A percentile compares a stretch with the other conserved stretches of the same genome.
phyloP scores from a whole-genome alignment of 2,888 invertebrate species.

The Rhimphoctona megacephalus region DNA sequence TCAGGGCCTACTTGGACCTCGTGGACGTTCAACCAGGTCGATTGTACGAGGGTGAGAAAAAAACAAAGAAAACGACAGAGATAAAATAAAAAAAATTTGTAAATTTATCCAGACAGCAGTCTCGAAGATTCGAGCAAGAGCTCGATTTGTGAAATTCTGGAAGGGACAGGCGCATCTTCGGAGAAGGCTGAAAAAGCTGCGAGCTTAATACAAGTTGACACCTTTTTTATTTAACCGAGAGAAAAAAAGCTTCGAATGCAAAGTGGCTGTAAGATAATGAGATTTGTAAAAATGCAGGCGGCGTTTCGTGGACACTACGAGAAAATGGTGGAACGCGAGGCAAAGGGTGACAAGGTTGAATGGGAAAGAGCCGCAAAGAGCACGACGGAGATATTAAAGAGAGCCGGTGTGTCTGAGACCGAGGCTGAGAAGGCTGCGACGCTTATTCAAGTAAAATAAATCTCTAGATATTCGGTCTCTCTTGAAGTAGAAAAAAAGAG shows the following conservation, averaged over 20 bases:
- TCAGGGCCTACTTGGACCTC: constrained; percentile 77
- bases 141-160: constrained; percentile 75
- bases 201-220: constrained; percentile 78
- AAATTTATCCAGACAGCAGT: constrained; percentile 37
- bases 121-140: constrained; percentile 71
- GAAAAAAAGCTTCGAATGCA: neutral
- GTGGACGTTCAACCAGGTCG: constrained; percentile 71
- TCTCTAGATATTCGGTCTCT: constrained; percentile 37
- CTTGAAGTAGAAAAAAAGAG: constrained; percentile 2
- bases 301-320: constrained; percentile 80
- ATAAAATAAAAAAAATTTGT: constrained; percentile 14
- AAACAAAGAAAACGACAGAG: neutral
- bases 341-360: constrained; percentile 75
- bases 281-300: constrained; percentile 68
- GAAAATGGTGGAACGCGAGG: constrained; percentile 75
- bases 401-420: constrained; percentile 75
- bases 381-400: constrained; percentile 78
- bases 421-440: constrained; percentile 75
- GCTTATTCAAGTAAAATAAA: constrained; percentile 76
- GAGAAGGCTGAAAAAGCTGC: constrained; percentile 77
- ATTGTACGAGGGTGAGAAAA: constrained; percentile 69
- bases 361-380: constrained; percentile 80
- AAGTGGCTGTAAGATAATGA: constrained; percentile 12
- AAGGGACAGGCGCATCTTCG: constrained; percentile 72
- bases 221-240: constrained; percentile 16